A percentile compares a stretch with the other conserved stretches of the same genome.
phyloP scores from a whole-genome alignment of 2,888 invertebrate species.

The Heliconius aoede region DNA sequence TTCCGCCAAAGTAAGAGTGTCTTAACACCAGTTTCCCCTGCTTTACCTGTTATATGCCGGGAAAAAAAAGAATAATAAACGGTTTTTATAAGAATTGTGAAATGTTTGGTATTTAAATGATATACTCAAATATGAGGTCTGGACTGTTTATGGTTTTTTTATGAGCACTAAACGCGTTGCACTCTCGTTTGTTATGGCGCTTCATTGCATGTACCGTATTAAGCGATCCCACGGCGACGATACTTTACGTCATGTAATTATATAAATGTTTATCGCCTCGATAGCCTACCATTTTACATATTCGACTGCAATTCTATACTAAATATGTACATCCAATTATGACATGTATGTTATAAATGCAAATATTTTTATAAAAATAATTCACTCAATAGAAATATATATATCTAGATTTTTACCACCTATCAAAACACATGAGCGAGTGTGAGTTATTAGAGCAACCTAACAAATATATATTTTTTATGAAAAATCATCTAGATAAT shows the following conservation, averaged over 20 bases:
- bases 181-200: conserved; percentile 61
- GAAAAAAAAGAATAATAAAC: background rate
- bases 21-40: too few species aligned
- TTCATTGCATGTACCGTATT: conserved; percentile 63
- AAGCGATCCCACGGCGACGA: conserved; percentile 60
- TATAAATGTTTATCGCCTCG: conserved; percentile 45
- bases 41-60: too few species aligned
- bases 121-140: conserved; percentile 60
- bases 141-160: conserved; percentile 65
- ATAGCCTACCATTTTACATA: background rate
- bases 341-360: too few species aligned
- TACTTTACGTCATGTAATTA: conserved; percentile 47
- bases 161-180: conserved; percentile 60
- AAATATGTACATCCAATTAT: too few species aligned
- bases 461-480: conserved; percentile 30
- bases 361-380: too few species aligned
- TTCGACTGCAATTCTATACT: too few species aligned
- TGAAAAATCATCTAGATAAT: conserved; percentile 44
- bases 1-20: too few species aligned
- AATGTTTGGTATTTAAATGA: conserved; percentile 61
- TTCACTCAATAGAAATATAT: background rate
- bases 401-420: too few species aligned
- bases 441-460: conserved; percentile 34
- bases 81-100: conserved; percentile 52
- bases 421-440: background rate